Evolutionary conservation across 1,140 invertebrate species (phyloP).

Genomic region (Sitophilus oryzae): DNA sequence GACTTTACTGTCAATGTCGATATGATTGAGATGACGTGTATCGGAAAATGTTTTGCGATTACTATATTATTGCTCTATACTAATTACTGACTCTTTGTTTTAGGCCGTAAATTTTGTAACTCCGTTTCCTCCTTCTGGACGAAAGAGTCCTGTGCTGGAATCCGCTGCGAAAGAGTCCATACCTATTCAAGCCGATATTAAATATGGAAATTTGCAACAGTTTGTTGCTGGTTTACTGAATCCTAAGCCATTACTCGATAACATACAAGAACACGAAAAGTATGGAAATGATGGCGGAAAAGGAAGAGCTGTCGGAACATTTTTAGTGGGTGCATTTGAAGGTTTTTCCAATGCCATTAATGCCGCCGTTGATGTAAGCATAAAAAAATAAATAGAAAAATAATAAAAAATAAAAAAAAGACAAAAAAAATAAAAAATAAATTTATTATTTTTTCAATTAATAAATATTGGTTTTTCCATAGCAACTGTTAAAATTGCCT

Average conservation of each 20-base stretch:
- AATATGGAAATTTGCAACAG: constrained; percentile 47
- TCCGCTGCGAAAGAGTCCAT: constrained; percentile 27
- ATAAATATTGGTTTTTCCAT: no score
- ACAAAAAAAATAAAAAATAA: no score
- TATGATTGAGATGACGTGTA: background rate
- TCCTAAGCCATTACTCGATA: constrained; percentile 62
- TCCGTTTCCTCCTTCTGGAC: constrained; percentile 33
- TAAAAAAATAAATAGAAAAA: no score
- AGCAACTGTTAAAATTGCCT: no score
- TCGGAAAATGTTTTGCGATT: no score
- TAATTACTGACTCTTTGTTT: constrained; percentile 8
- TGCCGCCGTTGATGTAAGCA: constrained; percentile 34
- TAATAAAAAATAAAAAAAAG: no score
- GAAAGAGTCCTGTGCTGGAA: constrained; percentile 34
- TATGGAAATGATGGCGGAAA: constrained; percentile 63
- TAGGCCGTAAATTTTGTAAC: constrained; percentile 24
- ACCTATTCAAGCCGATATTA: constrained; percentile 35
- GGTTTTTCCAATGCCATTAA: constrained; percentile 52
- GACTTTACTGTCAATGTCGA: no score
- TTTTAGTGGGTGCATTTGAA: constrained; percentile 54
- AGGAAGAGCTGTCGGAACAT: constrained; percentile 50
- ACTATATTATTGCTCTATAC: background rate
- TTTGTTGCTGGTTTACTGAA: constrained; percentile 46
- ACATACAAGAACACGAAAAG: constrained; percentile 61
- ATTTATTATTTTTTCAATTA: no score